Evolutionary conservation across 2,888 invertebrate genomes (phyloP).

Genomic region (Chloroclysta siterata): DNA sequence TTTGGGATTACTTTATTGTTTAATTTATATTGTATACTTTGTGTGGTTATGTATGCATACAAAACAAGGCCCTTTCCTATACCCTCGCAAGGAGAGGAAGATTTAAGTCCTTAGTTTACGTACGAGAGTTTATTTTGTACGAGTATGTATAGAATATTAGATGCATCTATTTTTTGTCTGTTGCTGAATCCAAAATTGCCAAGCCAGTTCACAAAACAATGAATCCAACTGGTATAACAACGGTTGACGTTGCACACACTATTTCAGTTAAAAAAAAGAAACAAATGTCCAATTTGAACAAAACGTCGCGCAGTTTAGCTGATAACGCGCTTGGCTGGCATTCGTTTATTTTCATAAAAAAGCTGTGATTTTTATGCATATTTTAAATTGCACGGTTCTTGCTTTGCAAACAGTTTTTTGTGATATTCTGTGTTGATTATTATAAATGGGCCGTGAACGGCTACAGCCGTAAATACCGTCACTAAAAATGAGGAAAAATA

Average conservation of each 20-base stretch:
- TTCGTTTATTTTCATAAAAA: slow-evolving; percentile 17
- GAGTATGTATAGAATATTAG: too few relatives aligned
- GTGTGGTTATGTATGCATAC: too few relatives aligned
- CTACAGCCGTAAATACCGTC: too few relatives aligned
- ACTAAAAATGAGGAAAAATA: too few relatives aligned
- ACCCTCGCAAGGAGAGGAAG: too few relatives aligned
- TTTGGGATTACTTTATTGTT: too few relatives aligned
- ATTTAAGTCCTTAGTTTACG: too few relatives aligned
- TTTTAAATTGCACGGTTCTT: neutral
- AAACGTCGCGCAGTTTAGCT: slow-evolving; percentile 29
- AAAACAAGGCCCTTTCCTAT: too few relatives aligned
- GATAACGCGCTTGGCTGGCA: slow-evolving; percentile 20
- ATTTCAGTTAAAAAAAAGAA: slow-evolving; percentile 21
- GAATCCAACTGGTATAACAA: slow-evolving; percentile 21
- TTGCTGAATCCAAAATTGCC: slow-evolving; percentile 14
- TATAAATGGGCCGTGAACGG: too few relatives aligned
- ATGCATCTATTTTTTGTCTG: neutral
- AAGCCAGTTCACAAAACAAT: slow-evolving; percentile 21
- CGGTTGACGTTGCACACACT: slow-evolving; percentile 21
- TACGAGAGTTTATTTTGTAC: too few relatives aligned
- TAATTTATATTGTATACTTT: too few relatives aligned
- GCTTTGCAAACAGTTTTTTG: neutral
- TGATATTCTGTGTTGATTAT: neutral
- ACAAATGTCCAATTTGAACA: slow-evolving; percentile 24
- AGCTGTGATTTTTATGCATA: slow-evolving; percentile 11